A percentile compares a stretch with the other conserved stretches of the same genome.
phyloP scores from a whole-genome alignment of 1,140 invertebrate species.

The Polypedilum vanderplanki region DNA sequence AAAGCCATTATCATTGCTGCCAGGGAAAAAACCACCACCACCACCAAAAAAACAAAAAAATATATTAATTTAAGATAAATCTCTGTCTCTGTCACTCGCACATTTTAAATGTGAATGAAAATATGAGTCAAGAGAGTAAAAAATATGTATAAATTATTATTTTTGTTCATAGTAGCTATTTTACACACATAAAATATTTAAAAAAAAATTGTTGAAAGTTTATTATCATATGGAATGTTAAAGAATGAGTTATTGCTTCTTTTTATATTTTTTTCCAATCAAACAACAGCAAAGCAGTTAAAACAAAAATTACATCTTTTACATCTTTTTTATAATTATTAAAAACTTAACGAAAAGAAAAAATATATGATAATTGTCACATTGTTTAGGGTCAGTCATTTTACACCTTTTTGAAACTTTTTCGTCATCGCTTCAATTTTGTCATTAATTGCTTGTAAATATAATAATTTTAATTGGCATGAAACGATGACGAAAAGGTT shows the following conservation, averaged over 20 bases:
- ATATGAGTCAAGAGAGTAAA: too few relatives aligned
- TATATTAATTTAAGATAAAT: not conserved
- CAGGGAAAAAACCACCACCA: not conserved
- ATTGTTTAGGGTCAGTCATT: not conserved
- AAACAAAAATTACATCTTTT: not conserved
- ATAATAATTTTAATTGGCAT: not conserved
- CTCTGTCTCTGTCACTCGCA: too few relatives aligned
- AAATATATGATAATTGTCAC: not conserved
- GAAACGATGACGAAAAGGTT: not conserved
- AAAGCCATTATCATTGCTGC: slow-evolving; percentile 20
- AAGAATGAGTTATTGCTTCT: not conserved
- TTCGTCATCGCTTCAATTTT: too few relatives aligned
- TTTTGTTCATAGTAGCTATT: too few relatives aligned
- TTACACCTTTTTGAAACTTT: not conserved
- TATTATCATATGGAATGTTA: too few relatives aligned
- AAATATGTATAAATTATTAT: too few relatives aligned
- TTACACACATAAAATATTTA: too few relatives aligned
- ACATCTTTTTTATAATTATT: not conserved
- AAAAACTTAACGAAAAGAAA: not conserved
- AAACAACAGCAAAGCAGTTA: not conserved
- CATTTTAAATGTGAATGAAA: too few relatives aligned
- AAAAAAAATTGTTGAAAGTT: too few relatives aligned
- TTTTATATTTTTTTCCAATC: slow-evolving; percentile 1
- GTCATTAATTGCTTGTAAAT: too few relatives aligned
- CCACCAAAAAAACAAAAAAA: not conserved